These are phyloP conservation scores for Malthinus flaveolus DNA, from an alignment of 2,888 invertebrate genomes.

Conservation along the genomic window DNA sequence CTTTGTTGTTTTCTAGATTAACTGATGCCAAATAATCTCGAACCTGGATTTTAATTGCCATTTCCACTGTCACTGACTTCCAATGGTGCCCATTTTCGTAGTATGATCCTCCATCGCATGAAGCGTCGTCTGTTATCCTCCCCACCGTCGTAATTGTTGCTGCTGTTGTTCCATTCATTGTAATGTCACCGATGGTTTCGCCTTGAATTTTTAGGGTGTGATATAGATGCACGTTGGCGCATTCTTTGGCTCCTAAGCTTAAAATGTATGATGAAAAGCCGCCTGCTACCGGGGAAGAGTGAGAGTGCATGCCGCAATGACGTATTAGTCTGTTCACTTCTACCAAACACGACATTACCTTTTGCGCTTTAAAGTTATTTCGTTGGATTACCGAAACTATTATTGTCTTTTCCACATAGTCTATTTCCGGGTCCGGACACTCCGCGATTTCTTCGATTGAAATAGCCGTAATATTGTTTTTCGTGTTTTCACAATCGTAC, in stretches of 20 bases:
- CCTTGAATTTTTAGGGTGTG: background rate
- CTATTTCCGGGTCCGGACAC: background rate
- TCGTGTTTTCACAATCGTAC: background rate
- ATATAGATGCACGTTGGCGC: background rate
- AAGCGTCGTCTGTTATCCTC: background rate
- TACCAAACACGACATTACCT: background rate
- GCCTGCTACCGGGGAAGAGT: background rate
- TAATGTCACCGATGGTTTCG: background rate
- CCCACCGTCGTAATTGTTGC: slow-evolving; percentile 5
- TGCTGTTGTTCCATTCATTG: slow-evolving; percentile 1
- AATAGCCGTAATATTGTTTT: background rate
- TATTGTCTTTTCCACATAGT: background rate
- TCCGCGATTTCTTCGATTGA: background rate
- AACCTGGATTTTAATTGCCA: background rate
- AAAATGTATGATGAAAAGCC: background rate
- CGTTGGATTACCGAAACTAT: background rate
- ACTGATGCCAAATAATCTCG: slow-evolving; percentile 6
- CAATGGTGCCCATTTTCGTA: slow-evolving; percentile 7
- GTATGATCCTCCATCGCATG: background rate
- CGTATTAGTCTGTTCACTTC: background rate
- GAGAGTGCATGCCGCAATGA: slow-evolving; percentile 5
- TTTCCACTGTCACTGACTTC: slow-evolving; percentile 5
- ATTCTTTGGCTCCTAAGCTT: background rate
- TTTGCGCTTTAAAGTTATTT: background rate
- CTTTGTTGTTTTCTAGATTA: slow-evolving; percentile 1